These are phyloP conservation scores for Xenopus petersii DNA, from an alignment of 2,797 vertebrate genomes.

Conservation along the genomic window DNA sequence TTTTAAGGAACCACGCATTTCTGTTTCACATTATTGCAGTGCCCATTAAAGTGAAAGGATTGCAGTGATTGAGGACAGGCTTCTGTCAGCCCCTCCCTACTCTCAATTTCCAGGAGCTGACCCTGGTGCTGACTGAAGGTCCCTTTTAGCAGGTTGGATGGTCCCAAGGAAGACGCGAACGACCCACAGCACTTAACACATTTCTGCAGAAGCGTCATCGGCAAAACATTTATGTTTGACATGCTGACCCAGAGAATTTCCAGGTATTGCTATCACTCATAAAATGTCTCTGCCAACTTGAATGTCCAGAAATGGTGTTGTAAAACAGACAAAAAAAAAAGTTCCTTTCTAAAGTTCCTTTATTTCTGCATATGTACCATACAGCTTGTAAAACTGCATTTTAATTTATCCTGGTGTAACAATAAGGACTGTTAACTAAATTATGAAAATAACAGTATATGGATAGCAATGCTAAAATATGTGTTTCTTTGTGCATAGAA, in stretches of 20 bases:
- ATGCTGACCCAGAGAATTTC: slow-evolving; percentile 33
- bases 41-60: slow-evolving; percentile 26
- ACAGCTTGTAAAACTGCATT: no score
- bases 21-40: slow-evolving; percentile 6
- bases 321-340: slow-evolving; percentile 9
- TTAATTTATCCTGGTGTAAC: no score
- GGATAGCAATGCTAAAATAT: no score
- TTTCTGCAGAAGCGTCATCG: slow-evolving; percentile 18
- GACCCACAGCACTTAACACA: slow-evolving; percentile 29
- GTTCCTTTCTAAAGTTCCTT: not conserved
- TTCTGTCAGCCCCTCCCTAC: slow-evolving; percentile 25
- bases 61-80: slow-evolving; percentile 29
- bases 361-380: no score
- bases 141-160: slow-evolving; percentile 25
- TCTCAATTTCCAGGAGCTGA: slow-evolving; percentile 27
- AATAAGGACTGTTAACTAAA: no score
- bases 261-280: slow-evolving; percentile 34
- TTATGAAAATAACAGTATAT: no score
- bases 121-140: slow-evolving; percentile 41
- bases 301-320: slow-evolving; percentile 1
- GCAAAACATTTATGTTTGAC: slow-evolving; percentile 22
- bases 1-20: not conserved
- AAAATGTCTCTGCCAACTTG: slow-evolving; percentile 7
- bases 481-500: no score
- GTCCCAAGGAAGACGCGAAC: slow-evolving; percentile 30